phyloP scores from a whole-genome alignment of 2,888 invertebrate species.

The Lissonota sp. region DNA sequence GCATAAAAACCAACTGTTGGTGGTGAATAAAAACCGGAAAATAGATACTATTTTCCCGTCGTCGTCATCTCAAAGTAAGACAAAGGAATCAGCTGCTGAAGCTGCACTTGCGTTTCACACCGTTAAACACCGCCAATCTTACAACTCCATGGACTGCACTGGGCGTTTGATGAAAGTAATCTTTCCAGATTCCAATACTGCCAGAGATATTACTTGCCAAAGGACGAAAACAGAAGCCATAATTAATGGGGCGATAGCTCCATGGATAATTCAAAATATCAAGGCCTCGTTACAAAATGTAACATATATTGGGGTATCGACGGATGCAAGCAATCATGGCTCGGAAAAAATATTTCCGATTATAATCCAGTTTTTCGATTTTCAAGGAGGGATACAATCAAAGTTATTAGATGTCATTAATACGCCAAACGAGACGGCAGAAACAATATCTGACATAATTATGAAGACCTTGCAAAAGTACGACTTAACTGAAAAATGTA shows the following conservation, averaged over 20 bases:
- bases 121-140: constrained; percentile 70
- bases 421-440: constrained; percentile 69
- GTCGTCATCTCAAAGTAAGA: background rate
- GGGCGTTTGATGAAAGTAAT: constrained; percentile 63
- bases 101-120: constrained; percentile 71
- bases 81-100: constrained; percentile 63
- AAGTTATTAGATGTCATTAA: constrained; percentile 67
- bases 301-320: constrained; percentile 66
- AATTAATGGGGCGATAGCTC: constrained; percentile 63
- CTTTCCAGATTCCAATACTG: constrained; percentile 68
- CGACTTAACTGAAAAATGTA: constrained; percentile 66
- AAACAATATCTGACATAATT: constrained; percentile 69
- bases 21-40: background rate
- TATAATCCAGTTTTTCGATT: constrained; percentile 72
- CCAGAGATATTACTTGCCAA: constrained; percentile 66
- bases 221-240: constrained; percentile 67
- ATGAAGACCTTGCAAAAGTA: constrained; percentile 65
- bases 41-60: background rate
- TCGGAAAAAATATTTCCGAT: constrained; percentile 69
- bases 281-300: constrained; percentile 63
- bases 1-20: no score
- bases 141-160: constrained; percentile 71
- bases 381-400: constrained; percentile 66
- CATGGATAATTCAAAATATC: constrained; percentile 60
- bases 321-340: constrained; percentile 73